Evolutionary conservation across 92 coral and sea anemone genomes (phyloP).

Genomic region (Meandrina meandrites): DNA sequence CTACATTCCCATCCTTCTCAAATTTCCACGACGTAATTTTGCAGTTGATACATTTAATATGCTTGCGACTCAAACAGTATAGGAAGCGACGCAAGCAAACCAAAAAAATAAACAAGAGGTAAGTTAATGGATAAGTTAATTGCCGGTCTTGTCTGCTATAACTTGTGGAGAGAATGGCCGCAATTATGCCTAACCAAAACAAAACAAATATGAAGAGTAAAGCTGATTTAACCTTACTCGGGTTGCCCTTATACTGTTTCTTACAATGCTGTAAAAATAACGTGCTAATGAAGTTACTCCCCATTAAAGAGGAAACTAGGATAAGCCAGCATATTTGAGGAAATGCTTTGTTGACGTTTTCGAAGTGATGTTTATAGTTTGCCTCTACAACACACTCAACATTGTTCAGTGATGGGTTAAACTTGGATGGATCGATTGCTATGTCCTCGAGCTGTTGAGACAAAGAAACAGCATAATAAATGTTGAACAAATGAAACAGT

Average conservation of each 20-base stretch:
- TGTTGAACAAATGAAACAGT: not conserved
- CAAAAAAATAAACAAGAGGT: not conserved
- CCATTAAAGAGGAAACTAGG: not conserved
- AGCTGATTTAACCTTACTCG: not conserved
- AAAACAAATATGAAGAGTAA: not conserved
- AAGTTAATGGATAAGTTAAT: not conserved
- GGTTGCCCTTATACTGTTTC: not conserved
- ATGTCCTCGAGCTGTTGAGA: constrained; percentile 50
- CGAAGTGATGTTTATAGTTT: not conserved
- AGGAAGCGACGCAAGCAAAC: not conserved
- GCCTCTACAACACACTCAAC: constrained; percentile 47
- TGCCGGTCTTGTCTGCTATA: not conserved
- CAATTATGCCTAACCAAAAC: not conserved
- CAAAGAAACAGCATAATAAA: not conserved
- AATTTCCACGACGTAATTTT: not conserved
- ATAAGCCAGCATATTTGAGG: constrained; percentile 27
- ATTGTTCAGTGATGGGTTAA: constrained; percentile 39
- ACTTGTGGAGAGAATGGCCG: not conserved
- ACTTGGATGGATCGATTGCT: constrained; percentile 8
- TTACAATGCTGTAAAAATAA: not conserved
- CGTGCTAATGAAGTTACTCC: not conserved
- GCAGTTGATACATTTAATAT: not conserved
- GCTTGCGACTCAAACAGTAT: not conserved
- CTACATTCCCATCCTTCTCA: not conserved
- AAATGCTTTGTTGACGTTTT: not conserved